Percentiles rank a stretch among this genome's conserved stretches.
Evolutionary conservation across 2,888 invertebrate genomes (phyloP).

Genomic region (Hydroisotoma schaefferi): DNA sequence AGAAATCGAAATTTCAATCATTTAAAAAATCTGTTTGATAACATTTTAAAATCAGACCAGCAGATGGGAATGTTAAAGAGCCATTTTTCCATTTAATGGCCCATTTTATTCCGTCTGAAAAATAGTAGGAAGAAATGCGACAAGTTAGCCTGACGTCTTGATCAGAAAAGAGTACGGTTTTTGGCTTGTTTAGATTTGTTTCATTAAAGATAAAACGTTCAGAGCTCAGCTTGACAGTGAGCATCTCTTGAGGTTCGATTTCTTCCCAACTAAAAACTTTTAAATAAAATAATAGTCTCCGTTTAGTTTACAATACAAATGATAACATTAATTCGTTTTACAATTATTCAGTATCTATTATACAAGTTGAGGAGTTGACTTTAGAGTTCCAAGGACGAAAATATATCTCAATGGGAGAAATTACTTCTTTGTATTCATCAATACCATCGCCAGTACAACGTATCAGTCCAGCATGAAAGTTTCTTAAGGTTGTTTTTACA

Average conservation of each 20-base stretch:
- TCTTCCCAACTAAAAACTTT: conserved; percentile 42
- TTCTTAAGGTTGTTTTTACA: conserved; percentile 9
- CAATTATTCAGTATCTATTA: background rate
- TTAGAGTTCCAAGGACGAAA: background rate
- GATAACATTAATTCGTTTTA: background rate
- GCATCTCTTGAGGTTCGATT: conserved; percentile 42
- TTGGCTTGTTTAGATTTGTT: background rate
- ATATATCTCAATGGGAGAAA: conserved; percentile 18
- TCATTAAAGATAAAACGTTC: background rate
- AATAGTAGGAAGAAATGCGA: conserved; percentile 35
- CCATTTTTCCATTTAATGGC: conserved; percentile 36
- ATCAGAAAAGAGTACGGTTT: conserved; percentile 20
- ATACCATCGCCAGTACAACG: conserved; percentile 33
- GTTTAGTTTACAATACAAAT: background rate
- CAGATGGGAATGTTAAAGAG: conserved; percentile 21
- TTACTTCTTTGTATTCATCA: conserved; percentile 28
- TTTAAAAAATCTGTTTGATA: too few species aligned
- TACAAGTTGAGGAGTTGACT: background rate
- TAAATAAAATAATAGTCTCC: background rate
- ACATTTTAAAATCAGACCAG: too few species aligned
- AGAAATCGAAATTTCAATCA: too few species aligned
- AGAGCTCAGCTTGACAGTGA: conserved; percentile 4
- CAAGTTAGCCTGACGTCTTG: conserved; percentile 20
- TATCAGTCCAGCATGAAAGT: conserved; percentile 19
- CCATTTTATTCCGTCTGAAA: conserved; percentile 40